Conservation (phyloP, 2,888 invertebrate species). For the Cephonodes hylas region DNA sequence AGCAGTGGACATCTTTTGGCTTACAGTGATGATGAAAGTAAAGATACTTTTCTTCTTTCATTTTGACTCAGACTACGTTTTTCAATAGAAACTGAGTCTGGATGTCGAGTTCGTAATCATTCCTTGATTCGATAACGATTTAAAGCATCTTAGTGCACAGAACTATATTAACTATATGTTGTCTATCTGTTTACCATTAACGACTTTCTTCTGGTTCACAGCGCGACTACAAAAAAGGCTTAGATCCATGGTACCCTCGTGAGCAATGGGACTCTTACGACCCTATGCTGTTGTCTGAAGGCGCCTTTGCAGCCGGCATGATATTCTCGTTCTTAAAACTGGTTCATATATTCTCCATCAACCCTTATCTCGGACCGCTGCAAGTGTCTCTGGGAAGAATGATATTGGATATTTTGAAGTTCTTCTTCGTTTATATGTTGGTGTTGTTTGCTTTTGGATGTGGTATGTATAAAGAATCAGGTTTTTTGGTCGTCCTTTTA, state of each 20-base stretch:
- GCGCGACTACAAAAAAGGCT: slow-evolving; percentile 85
- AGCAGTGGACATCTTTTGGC: too few species aligned
- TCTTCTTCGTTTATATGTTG: slow-evolving; percentile 96
- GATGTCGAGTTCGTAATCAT: too few species aligned
- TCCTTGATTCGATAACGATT: too few species aligned
- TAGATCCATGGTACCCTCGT: slow-evolving; percentile 92
- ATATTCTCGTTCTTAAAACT: slow-evolving; percentile 97
- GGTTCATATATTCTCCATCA: slow-evolving; percentile 98
- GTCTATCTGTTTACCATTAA: too few species aligned
- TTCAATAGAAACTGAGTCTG: too few species aligned
- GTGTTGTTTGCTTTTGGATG: slow-evolving; percentile 98
- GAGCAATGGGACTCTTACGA: slow-evolving; percentile 97
- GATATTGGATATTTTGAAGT: slow-evolving; percentile 97
- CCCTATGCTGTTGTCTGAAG: slow-evolving; percentile 96
- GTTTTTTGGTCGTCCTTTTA: too few species aligned
- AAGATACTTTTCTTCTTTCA: too few species aligned
- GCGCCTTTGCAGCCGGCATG: slow-evolving; percentile 98
- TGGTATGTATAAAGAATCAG: slow-evolving; percentile 85
- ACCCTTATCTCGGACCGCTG: slow-evolving; percentile 95
- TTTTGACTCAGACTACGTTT: too few species aligned
- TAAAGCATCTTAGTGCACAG: too few species aligned
- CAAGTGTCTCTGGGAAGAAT: slow-evolving; percentile 97
- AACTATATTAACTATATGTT: too few species aligned
- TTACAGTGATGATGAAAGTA: too few species aligned
- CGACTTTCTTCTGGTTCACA: slow-evolving; percentile 49